Evolutionary conservation across 2,888 invertebrate genomes (phyloP).

Genomic region (Ypsolopha scabrella): DNA sequence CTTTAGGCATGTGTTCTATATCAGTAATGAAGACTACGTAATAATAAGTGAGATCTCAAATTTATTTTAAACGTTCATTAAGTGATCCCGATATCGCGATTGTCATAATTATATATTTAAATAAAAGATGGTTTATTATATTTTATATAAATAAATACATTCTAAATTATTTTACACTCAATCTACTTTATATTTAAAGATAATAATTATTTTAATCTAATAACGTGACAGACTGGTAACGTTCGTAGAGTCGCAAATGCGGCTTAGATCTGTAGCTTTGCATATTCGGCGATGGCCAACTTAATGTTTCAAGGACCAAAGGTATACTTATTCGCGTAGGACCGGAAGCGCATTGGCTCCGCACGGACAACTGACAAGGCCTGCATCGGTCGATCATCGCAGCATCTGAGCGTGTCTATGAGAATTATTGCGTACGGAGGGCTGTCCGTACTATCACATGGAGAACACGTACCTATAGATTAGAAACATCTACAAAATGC

Average conservation of each 20-base stretch:
- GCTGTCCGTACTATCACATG: not conserved
- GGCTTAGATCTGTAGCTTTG: conserved; percentile 70
- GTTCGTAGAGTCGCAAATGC: conserved; percentile 69
- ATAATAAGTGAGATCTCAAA: conserved; percentile 71
- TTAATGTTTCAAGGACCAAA: conserved; percentile 68
- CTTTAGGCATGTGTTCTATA: conserved; percentile 65
- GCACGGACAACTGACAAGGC: conserved; percentile 56
- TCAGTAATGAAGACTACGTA: conserved; percentile 68
- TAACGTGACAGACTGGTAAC: conserved; percentile 70
- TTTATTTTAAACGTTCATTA: conserved; percentile 65
- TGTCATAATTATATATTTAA: conserved; percentile 50
- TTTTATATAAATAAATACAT: conserved; percentile 60
- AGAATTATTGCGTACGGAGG: conserved; percentile 38
- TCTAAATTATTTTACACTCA: conserved; percentile 67
- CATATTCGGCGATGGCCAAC: conserved; percentile 69
- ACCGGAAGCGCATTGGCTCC: conserved; percentile 68
- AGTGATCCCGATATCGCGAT: conserved; percentile 65
- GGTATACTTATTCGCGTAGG: conserved; percentile 69
- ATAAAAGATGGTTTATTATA: conserved; percentile 67
- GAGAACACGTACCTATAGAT: not conserved
- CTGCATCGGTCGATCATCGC: conserved; percentile 45
- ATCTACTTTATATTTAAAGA: conserved; percentile 66
- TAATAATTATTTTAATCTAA: conserved; percentile 71
- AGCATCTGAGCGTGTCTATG: conserved; percentile 52
- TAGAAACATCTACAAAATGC: not conserved